Base-by-base conservation (phyloP, 2,113 vertebrate genomes). In the Thryonomys swinderianus region DNA sequence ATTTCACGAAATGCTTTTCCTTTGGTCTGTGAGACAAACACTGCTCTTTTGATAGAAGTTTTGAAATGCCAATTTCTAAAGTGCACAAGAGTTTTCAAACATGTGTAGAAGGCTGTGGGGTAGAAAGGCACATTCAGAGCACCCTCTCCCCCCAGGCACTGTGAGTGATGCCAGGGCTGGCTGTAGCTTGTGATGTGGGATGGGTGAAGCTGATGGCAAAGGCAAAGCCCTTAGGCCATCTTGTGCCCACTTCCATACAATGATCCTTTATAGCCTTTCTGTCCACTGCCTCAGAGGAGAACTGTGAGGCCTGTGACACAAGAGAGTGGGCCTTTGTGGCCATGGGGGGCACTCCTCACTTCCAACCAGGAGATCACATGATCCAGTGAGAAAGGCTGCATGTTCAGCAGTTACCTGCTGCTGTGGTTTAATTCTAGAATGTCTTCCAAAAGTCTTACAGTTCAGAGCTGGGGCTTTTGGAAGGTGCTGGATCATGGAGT, bases 91-190 rank as follows among this genome's bases (percentile, higher is more conserved):
- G 11, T 34, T 57, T 79, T 73, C 14, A 66, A 69, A 32, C 5
- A 6, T n/a, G 25, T n/a, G 12, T 16, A 69, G 30, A 32, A 11
- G 9, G 34, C 0, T 0, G 27, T 2, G 1, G 12, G 67, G 62
- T 7, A 20, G 1, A 12, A 0, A 21, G 7, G 9, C 32, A 13
- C 0, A 0, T 13, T 4, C 0, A 0, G 27, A 66, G 7, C 27
- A 37, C 42, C 23, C 14, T 23, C 3, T 17, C 16, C 32, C 17
- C 7, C 64, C 51, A 25, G 78, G 21, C 23, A 32, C 11, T 1
- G 2, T 45, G 13, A 27, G 73, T 45, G 40, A 74, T 23, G 42
- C 1, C 23, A 18, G 48, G 48, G 48, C 48, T 51, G 48, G 67
- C 23, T 20, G 14, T 13, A 9, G 79, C 42, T 34, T 32, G 25